Conservation (phyloP, 2,888 invertebrate species). For the Lamellibrachia columna region DNA sequence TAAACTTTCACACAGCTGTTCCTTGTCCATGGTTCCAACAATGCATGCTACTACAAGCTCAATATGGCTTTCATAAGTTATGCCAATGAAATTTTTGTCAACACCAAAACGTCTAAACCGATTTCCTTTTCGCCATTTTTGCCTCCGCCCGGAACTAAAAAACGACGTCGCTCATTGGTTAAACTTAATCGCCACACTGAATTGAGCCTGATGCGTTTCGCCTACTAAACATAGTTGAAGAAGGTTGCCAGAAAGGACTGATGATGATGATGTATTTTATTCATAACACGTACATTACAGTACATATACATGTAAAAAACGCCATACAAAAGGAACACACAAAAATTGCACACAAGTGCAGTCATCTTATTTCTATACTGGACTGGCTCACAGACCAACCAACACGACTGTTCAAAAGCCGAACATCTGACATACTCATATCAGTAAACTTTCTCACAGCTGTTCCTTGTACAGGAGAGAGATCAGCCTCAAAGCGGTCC, state of each 20-base stretch:
- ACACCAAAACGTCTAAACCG: not conserved
- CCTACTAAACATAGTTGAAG: no score
- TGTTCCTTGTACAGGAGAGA: constrained; percentile 31
- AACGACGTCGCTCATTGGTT: not conserved
- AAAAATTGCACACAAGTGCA: no score
- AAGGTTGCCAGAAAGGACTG: no score
- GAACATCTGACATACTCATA: constrained; percentile 36
- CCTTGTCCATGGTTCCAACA: constrained; percentile 30
- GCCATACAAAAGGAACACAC: no score
- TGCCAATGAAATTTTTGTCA: not conserved
- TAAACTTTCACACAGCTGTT: constrained; percentile 39
- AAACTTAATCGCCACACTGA: not conserved
- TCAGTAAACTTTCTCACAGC: constrained; percentile 40
- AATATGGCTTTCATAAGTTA: not conserved
- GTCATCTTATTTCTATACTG: no score
- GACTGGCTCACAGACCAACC: not conserved
- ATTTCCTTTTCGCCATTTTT: not conserved
- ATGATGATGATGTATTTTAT: no score
- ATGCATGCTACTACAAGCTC: not conserved
- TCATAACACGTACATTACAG: no score
- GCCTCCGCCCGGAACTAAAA: not conserved
- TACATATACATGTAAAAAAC: no score
- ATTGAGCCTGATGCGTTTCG: not conserved
- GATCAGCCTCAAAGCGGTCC: no score
- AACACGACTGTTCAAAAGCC: not conserved